Evolutionary conservation across 2,888 invertebrate species (phyloP).

Genomic region (Troides oblongomaculatus): DNA sequence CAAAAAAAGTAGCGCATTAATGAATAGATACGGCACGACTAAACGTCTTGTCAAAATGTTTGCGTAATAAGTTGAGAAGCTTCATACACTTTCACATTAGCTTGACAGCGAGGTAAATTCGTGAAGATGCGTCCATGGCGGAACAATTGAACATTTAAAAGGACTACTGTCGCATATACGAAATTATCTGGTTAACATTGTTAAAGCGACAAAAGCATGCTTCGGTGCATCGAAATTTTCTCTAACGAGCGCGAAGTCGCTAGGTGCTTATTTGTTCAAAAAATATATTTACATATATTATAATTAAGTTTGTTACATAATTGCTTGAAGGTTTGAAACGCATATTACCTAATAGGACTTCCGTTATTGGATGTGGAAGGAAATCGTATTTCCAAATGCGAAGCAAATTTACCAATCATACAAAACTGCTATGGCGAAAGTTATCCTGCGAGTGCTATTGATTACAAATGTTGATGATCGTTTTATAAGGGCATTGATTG

Average conservation of each 20-base stretch:
- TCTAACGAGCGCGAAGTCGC: neutral
- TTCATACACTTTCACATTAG: conserved; percentile 27
- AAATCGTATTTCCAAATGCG: neutral
- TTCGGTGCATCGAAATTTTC: conserved; percentile 6
- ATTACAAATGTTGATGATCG: conserved; percentile 4
- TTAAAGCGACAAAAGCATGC: conserved; percentile 15
- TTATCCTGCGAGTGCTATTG: neutral
- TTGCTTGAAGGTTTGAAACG: neutral
- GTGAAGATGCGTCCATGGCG: conserved; percentile 14
- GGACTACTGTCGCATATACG: conserved; percentile 1
- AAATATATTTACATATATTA: neutral
- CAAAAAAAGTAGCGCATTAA: conserved; percentile 38
- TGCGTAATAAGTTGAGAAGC: conserved; percentile 46
- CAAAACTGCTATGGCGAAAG: neutral
- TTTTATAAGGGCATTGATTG: conserved; percentile 8
- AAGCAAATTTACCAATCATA: neutral
- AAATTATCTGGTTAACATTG: conserved; percentile 19
- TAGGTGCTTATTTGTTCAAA: neutral
- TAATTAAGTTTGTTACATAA: neutral
- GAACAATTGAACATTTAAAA: conserved; percentile 8
- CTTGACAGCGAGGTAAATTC: conserved; percentile 23
- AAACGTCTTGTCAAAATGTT: conserved; percentile 57
- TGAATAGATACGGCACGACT: conserved; percentile 50
- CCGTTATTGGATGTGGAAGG: neutral
- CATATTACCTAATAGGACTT: neutral